These are phyloP conservation scores for Cyclopterus lumpus DNA, from an alignment of 2,797 vertebrate species.

Conservation along the genomic window DNA sequence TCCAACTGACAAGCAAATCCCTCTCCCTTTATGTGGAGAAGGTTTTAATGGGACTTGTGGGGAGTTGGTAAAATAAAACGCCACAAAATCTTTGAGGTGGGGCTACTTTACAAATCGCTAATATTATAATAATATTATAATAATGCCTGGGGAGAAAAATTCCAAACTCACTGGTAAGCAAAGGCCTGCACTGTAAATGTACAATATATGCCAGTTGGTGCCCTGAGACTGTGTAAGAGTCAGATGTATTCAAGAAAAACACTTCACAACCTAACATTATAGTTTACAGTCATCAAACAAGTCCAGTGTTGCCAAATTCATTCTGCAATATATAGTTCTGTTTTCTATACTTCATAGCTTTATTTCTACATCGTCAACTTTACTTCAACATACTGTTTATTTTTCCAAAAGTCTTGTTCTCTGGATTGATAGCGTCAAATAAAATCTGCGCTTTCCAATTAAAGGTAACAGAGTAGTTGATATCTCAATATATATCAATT, in stretches of 20 bases:
- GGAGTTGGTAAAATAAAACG: conserved; percentile 18
- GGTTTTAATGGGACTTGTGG: conserved; percentile 16
- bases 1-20: conserved; percentile 54
- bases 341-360: background rate
- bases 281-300: background rate
- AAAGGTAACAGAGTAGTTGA: background rate
- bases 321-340: background rate
- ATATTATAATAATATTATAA: conserved; percentile 2
- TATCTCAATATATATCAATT: background rate
- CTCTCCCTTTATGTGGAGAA: conserved; percentile 45
- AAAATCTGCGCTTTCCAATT: background rate
- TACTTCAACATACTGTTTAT: background rate
- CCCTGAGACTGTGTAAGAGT: background rate
- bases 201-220: no score
- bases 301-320: background rate
- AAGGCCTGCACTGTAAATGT: background rate
- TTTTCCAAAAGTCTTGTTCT: background rate
- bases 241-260: background rate
- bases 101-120: conserved; percentile 16
- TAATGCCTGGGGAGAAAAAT: conserved; percentile 6
- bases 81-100: conserved; percentile 6
- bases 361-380: background rate
- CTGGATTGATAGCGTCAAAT: background rate
- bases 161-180: background rate
- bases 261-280: background rate